A percentile compares a stretch with the other conserved stretches of the same genome.
These are phyloP conservation scores for Eurytemora carolleeae DNA, from an alignment of 1,140 invertebrate genomes.

Conservation along the genomic window DNA sequence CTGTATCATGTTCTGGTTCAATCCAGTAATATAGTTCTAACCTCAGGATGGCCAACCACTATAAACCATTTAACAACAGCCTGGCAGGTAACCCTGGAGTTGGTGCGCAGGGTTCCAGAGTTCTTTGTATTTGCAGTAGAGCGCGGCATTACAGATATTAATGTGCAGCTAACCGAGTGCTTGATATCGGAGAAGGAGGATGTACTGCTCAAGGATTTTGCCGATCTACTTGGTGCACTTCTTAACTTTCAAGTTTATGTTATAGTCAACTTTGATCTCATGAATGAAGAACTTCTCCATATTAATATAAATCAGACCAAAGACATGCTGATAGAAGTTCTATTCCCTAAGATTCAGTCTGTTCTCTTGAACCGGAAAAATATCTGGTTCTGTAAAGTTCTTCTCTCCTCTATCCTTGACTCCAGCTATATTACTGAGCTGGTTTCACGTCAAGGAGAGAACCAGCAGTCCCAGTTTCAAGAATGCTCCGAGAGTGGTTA, in stretches of 20 bases:
- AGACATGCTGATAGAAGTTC: not conserved
- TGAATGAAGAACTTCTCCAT: not conserved
- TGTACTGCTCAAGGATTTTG: too few relatives aligned
- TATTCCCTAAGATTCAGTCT: not conserved
- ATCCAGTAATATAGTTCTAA: not conserved
- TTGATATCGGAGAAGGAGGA: not conserved
- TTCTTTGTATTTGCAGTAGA: not conserved
- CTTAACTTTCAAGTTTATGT: not conserved
- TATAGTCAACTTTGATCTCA: not conserved
- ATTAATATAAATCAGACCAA: not conserved
- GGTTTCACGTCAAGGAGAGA: not conserved
- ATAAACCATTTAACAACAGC: not conserved
- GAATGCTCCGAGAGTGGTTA: not conserved
- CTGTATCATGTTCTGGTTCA: not conserved
- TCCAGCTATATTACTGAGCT: not conserved
- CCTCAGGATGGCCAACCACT: not conserved
- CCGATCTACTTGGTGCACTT: not conserved
- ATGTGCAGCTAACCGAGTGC: not conserved
- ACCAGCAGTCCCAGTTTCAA: not conserved
- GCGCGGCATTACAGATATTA: not conserved
- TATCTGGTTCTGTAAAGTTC: not conserved
- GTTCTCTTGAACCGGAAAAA: not conserved
- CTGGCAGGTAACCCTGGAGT: not conserved
- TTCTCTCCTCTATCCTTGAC: not conserved
- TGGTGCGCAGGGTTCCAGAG: not conserved